Conservation (phyloP, 1,140 invertebrate species). For the Hormaphis cornu region DNA sequence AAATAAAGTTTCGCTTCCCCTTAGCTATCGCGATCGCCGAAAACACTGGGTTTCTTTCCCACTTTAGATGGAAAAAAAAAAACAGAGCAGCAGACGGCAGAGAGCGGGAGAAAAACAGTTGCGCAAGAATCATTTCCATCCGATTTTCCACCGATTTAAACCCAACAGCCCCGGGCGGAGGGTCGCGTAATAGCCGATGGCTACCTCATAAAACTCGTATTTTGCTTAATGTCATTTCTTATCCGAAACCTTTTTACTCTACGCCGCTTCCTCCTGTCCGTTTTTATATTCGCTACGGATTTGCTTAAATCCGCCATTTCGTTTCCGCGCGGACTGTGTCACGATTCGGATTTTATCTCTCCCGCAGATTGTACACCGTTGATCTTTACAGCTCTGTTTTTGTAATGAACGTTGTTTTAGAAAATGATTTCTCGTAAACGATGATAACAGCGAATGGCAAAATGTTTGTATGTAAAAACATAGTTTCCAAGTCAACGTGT, state of each 20-base stretch:
- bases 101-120: neutral
- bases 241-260: conserved; percentile 8
- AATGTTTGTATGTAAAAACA: too few relatives aligned
- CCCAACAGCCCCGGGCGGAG: neutral
- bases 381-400: neutral
- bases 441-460: too few relatives aligned
- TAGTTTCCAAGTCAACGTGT: too few relatives aligned
- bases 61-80: neutral
- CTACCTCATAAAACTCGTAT: conserved; percentile 31
- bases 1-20: conserved; percentile 14
- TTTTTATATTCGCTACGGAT: neutral
- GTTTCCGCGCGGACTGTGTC: neutral
- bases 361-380: neutral
- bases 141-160: conserved; percentile 29
- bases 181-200: conserved; percentile 31
- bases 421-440: conserved; percentile 20
- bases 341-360: conserved; percentile 1
- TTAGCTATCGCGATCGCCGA: neutral
- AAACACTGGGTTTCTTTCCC: neutral
- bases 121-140: conserved; percentile 23
- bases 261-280: too few relatives aligned
- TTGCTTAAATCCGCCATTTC: conserved; percentile 26
- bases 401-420: neutral
- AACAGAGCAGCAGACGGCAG: neutral
- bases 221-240: conserved; percentile 29